These are phyloP conservation scores for Danionella cerebrum DNA, from an alignment of 2,113 vertebrate genomes.

Conservation along the genomic window DNA sequence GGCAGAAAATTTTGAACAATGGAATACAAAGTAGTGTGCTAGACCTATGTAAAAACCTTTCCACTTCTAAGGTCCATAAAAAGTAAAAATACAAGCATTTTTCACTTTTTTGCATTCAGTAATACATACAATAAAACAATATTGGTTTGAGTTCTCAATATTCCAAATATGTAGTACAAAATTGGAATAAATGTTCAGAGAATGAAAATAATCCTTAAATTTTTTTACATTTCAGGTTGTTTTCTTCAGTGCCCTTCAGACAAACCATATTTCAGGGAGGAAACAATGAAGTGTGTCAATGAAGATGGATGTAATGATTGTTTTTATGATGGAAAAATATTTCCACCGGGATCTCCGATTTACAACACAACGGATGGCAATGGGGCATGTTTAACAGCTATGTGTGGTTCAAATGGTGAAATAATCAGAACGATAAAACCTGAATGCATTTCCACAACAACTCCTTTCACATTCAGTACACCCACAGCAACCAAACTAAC, in stretches of 20 bases:
- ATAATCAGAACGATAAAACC: background rate
- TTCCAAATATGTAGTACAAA: too few relatives aligned
- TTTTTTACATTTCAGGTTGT: constrained; percentile 57
- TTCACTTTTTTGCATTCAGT: too few relatives aligned
- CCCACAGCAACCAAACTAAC: background rate
- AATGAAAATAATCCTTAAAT: too few relatives aligned
- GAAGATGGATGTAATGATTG: constrained; percentile 31
- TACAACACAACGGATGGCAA: constrained; percentile 19
- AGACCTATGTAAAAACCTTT: too few relatives aligned
- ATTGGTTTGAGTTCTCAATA: too few relatives aligned
- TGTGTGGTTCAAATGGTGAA: background rate
- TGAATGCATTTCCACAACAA: background rate
- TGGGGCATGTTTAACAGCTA: background rate
- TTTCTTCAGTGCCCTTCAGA: constrained; percentile 66
- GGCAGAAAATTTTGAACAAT: too few relatives aligned
- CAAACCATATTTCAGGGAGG: constrained; percentile 63
- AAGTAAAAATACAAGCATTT: too few relatives aligned
- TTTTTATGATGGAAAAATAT: background rate
- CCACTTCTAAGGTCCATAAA: too few relatives aligned
- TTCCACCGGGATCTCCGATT: background rate
- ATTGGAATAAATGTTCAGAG: too few relatives aligned
- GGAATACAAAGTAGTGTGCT: too few relatives aligned
- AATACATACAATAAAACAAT: too few relatives aligned
- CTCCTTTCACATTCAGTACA: constrained; percentile 11
- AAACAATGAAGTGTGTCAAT: constrained; percentile 55